Percentiles rank a stretch among this genome's conserved stretches.
phyloP scores from a whole-genome alignment of 37 sponge, comb jelly and placozoan genomes.

The Eunapius fragilis region DNA sequence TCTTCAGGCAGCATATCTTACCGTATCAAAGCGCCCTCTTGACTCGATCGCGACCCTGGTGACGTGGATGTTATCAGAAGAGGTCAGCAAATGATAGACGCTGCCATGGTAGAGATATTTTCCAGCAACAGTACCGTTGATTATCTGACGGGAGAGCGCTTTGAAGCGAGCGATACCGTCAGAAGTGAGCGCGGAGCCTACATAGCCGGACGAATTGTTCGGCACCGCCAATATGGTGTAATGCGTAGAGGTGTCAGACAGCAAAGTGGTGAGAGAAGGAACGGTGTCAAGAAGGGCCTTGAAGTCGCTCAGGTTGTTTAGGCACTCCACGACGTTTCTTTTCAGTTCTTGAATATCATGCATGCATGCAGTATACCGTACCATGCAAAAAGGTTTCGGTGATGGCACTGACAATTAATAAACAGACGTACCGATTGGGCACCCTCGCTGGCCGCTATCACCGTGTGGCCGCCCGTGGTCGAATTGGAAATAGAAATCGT shows the following conservation, averaged over 20 bases:
- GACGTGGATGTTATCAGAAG: slow-evolving; percentile 1
- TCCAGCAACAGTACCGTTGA: background rate
- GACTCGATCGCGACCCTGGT: too few species aligned
- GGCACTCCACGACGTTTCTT: slow-evolving; percentile 20
- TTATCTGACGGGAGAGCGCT: background rate
- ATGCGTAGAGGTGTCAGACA: background rate
- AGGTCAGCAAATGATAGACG: background rate
- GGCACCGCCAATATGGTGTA: background rate
- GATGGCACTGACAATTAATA: background rate
- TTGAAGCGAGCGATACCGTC: background rate
- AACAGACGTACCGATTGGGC: slow-evolving; percentile 28
- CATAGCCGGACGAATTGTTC: slow-evolving; percentile 8
- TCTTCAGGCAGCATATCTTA: too few species aligned
- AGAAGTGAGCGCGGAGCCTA: background rate
- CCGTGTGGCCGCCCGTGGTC: too few species aligned
- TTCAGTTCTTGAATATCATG: slow-evolving; percentile 14
- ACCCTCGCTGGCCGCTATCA: slow-evolving; percentile 16
- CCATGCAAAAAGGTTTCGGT: too few species aligned
- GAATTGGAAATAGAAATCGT: background rate
- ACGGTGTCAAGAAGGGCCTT: background rate
- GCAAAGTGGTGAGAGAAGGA: background rate
- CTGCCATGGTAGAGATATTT: background rate
- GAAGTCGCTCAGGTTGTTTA: background rate
- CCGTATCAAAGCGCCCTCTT: too few species aligned
- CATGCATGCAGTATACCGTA: too few species aligned